phyloP scores from a whole-genome alignment of 2,888 invertebrate genomes.

The Ditylenchus weischeri region DNA sequence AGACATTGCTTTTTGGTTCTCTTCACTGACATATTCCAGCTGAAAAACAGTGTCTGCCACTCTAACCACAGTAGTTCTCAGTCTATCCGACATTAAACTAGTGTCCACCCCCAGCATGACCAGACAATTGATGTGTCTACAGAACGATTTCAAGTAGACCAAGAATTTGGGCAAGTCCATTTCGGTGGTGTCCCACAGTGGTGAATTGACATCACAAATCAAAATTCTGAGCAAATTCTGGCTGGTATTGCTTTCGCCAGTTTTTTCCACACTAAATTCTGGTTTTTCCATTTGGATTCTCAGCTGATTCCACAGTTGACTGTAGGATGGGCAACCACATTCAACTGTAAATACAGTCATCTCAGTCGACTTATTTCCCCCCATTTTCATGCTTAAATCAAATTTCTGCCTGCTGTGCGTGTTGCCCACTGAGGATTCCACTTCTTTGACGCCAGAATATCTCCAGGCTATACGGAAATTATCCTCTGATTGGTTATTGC shows the following conservation, averaged over 20 bases:
- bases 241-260: background rate
- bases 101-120: background rate
- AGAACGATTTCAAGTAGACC: slow-evolving; percentile 5
- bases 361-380: background rate
- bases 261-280: background rate
- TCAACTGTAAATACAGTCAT: background rate
- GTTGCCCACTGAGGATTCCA: background rate
- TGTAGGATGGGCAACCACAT: background rate
- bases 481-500: background rate
- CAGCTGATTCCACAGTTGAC: slow-evolving; percentile 5
- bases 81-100: background rate
- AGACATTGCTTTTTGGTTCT: slow-evolving; percentile 7
- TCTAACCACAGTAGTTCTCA: background rate
- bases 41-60: slow-evolving; percentile 8
- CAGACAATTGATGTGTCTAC: slow-evolving; percentile 7
- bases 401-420: background rate
- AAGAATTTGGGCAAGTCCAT: background rate
- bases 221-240: slow-evolving; percentile 10
- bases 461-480: slow-evolving; percentile 14
- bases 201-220: background rate
- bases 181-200: background rate
- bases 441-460: background rate
- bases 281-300: background rate
- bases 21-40: slow-evolving; percentile 3
- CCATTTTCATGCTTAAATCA: slow-evolving; percentile 9